These are phyloP conservation scores for Boulengeromyrus knoepffleri DNA, from an alignment of 2,113 vertebrate genomes.

Conservation along the genomic window DNA sequence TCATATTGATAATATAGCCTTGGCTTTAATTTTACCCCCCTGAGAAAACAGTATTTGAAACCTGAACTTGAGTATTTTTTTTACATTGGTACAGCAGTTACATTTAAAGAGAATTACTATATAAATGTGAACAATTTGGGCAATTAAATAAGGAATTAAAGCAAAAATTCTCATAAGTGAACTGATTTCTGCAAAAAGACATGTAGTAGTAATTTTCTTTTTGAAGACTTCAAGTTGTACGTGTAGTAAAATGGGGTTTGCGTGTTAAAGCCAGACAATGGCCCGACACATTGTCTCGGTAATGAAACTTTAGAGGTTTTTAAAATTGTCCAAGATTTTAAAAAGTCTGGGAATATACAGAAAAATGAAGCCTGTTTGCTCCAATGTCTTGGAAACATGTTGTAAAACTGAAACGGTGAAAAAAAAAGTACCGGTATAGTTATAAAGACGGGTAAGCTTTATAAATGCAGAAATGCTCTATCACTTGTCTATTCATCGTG, in stretches of 20 bases:
- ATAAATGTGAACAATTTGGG: neutral
- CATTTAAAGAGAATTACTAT: neutral
- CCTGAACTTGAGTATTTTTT: neutral
- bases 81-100: neutral
- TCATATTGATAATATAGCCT: neutral
- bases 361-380: neutral
- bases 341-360: neutral
- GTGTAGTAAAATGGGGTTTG: neutral
- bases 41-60: neutral
- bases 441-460: neutral
- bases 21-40: constrained; percentile 2
- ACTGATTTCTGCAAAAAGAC: neutral
- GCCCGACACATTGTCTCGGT: neutral
- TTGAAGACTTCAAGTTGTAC: neutral
- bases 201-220: neutral
- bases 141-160: neutral
- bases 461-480: neutral
- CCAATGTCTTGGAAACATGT: neutral
- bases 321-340: neutral
- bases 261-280: neutral
- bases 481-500: neutral
- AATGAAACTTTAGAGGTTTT: neutral
- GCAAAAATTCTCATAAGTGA: neutral
- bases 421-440: neutral
- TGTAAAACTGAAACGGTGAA: neutral